Evolutionary conservation across 2,888 invertebrate genomes (phyloP).

Genomic region (Sthenelais limicola): DNA sequence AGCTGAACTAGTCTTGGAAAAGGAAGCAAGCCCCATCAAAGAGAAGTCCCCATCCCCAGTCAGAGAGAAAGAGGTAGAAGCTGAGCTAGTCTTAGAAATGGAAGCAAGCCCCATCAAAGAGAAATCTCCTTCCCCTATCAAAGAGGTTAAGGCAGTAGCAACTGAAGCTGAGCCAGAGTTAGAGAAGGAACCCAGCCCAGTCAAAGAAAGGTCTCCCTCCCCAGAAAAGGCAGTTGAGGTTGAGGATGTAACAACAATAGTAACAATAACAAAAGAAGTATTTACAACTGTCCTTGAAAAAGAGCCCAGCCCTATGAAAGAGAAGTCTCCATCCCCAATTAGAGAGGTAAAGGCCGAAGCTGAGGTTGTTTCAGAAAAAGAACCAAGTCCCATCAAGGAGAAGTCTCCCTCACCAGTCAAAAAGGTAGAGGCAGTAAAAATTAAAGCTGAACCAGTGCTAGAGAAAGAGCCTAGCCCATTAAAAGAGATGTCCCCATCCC

Average conservation of each 20-base stretch:
- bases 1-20: conserved; percentile 8
- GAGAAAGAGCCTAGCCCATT: neutral
- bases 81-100: neutral
- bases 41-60: conserved; percentile 4
- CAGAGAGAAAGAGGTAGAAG: conserved; percentile 1
- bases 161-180: too few species aligned
- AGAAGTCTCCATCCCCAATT: neutral
- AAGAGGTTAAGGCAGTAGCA: conserved; percentile 1
- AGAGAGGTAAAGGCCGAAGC: neutral
- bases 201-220: neutral
- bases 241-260: conserved; percentile 18
- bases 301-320: conserved; percentile 38
- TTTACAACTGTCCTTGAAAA: conserved; percentile 41
- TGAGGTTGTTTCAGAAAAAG: conserved; percentile 76
- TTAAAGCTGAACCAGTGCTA: neutral
- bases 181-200: neutral
- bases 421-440: neutral
- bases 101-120: conserved; percentile 19
- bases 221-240: conserved; percentile 8
- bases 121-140: conserved; percentile 15
- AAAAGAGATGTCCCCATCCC: neutral
- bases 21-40: conserved; percentile 2
- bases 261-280: too few species aligned
- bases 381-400: neutral
- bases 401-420: conserved; percentile 5